Conservation (phyloP, 2,113 vertebrate genomes). For the Entosphenus tridentatus region DNA sequence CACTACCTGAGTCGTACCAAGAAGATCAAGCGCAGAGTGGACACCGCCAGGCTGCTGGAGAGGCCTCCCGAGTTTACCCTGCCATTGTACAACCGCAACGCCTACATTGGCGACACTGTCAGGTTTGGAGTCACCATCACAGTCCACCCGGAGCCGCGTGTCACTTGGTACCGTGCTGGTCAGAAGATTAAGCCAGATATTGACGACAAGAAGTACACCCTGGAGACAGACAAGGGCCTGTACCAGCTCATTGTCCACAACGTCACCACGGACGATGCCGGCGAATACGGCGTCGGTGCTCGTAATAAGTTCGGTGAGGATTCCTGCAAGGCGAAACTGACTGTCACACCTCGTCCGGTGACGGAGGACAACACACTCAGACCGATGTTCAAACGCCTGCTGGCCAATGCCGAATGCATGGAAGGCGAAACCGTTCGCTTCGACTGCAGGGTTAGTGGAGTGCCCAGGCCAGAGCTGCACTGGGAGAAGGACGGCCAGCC, state of each 20-base stretch:
- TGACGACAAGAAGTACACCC: constrained; percentile 73
- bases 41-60: constrained; percentile 65
- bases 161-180: constrained; percentile 82
- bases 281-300: constrained; percentile 70
- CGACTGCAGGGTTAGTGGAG: constrained; percentile 80
- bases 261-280: constrained; percentile 48
- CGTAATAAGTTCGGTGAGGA: constrained; percentile 77
- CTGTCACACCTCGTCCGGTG: constrained; percentile 51
- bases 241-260: constrained; percentile 67
- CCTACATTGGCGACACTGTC: constrained; percentile 58
- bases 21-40: constrained; percentile 67
- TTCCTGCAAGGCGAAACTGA: constrained; percentile 79
- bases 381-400: constrained; percentile 95
- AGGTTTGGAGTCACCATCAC: constrained; percentile 87
- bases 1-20: constrained; percentile 55
- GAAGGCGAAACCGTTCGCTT: constrained; percentile 75
- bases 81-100: constrained; percentile 60
- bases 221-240: constrained; percentile 69
- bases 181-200: constrained; percentile 72
- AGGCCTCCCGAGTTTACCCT: constrained; percentile 89
- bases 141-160: constrained; percentile 80
- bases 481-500: constrained; percentile 91
- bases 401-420: constrained; percentile 72
- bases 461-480: constrained; percentile 40
- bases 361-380: constrained; percentile 61